Base-by-base conservation (phyloP, 2,888 invertebrate genomes). In the Pheosia gnoma region DNA sequence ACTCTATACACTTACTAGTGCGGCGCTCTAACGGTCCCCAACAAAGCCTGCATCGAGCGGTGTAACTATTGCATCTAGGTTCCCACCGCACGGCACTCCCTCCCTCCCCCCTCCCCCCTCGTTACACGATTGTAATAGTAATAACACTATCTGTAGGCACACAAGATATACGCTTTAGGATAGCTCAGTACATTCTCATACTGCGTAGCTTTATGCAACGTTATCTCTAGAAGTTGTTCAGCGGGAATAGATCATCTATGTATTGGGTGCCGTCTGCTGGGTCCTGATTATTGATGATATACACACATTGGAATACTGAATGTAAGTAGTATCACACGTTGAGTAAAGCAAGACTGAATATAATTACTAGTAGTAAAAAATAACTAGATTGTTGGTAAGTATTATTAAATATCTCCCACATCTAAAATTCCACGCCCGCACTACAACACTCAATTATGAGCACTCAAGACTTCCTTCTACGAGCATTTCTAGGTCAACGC, bases 1-100 rank as follows among this genome's bases (percentile, higher is more conserved):
- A 47, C 47, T 62, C 66, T 67, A 60, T 64, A 64, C 61, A 25
- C 5, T 54, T 38, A 43, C 45, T 57, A 51, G 66, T 37, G 58
- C 69, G 66, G 65, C 65, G 58, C 65, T 59, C 61, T 75, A 86
- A 86, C 78, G 78, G 77, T 77, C 57, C 67, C 73, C 74, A 82
- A 86, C 86, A 86, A 86, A 83, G 84, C 81, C 80, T 87, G 86
- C 86, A 86, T 81, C 83, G 81, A 85, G 74, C 82, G 77, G 68
- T 76, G 72, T 71, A 70, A 72, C 74, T 72, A 78, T 70, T 77
- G 77, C 70, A 77, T 65, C 81, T 76, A 75, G 71, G 74, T 82
- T 80, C 81, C 70, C 76, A 71, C 7, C 38, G 36, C 37, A 3
- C 53, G 53, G 37, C 13, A 11, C 70, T 66, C 69, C 67, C 75